Evolutionary conservation across 2,888 invertebrate species (phyloP), one percentile per base, ranked within the genome.

Genomic region (Spodoptera exigua): DNA sequence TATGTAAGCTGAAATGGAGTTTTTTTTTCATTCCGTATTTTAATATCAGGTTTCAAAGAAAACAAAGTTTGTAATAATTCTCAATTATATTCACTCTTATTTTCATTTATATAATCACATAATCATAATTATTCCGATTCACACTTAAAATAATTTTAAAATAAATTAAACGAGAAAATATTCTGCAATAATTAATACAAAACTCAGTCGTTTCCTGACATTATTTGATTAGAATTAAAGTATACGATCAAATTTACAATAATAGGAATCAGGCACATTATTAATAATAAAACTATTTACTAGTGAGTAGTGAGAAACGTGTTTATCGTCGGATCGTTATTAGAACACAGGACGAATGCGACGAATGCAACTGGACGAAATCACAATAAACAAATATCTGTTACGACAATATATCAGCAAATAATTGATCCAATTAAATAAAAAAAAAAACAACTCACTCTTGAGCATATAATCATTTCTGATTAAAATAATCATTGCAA

Each of bases 221-320:
- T 85, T 87, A 90, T 90, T 92, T 89, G 90, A 91, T 93, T 90
- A 92, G 83, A 89, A 90, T 88, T 89, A 90, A 88, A 89, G 81
- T 89, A 89, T 89, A 92, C 88, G 90, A 92, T 90, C 87, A 92
- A 90, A 89, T 89, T 87, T 92, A 93, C 86, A 91, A 88, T 92
- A 93, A 91, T 93, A 94, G 93, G 93, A 94, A 93, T 93, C 93
- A 92, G 93, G 92, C 93, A 92, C 91, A 91, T 91, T 89, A 89
- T 85, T 82, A 87, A 80, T 82, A 76, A 76, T 77, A 74, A 63
- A 76, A 86, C 83, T 90, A 92, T 87, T 80, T 76, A 85, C 88
- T 90, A 91, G 82, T 88, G 88, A 90, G 88, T 89, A 88, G 85
- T 80, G 77, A 77, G 73, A 78, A 63, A 74, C 79, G 71, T 79